Base-by-base conservation (phyloP, 2,113 vertebrate genomes). In the Geococcyx californianus region DNA sequence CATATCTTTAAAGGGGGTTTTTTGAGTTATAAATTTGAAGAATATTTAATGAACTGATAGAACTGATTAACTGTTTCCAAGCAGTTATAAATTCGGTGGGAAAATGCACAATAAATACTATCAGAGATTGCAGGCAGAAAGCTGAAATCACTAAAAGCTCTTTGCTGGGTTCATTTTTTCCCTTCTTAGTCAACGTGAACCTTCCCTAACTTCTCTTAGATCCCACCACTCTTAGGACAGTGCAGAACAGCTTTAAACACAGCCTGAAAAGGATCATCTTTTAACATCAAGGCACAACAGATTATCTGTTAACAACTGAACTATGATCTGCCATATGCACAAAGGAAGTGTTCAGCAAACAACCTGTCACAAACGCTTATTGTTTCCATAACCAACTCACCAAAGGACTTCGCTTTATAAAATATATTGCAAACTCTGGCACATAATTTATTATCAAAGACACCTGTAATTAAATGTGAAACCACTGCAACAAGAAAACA, bases 261-360 rank as follows among this genome's bases (percentile, higher is more conserved):
- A 13, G 62, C 38, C 45, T 33, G 47, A 28, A 13, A 90, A 68
- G 87, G 9, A 33, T 49, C 74, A 75, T 69, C 83, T 75, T 69
- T 69, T 66, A 76, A 29, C 76, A 89, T 84, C 40, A 74, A 70
- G 76, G 78, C 75, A 81, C 36, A 49, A 10, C 2, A 20, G 62
- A 52, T 75, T 25, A 51, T 54, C 60, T 70, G 45, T 60, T 38
- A 56, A 54, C 72, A 54, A 70, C 15, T 47, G 89, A 92, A 56
- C 94, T 88, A 75, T 89, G 93, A 93, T 94, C 69, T 94, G 90
- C 96, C 94, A 94, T 93, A 92, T 95, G 96, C 94, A 96, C 17
- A 28, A 89, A 93, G 91, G 82, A 93, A 93, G 89, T 84, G 74
- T 60, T 93, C 96, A 75, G 87, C 96, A 97, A 95, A 88, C 86